Base-by-base conservation (phyloP, 2,888 invertebrate genomes). In the Drosophila mercatorum region DNA sequence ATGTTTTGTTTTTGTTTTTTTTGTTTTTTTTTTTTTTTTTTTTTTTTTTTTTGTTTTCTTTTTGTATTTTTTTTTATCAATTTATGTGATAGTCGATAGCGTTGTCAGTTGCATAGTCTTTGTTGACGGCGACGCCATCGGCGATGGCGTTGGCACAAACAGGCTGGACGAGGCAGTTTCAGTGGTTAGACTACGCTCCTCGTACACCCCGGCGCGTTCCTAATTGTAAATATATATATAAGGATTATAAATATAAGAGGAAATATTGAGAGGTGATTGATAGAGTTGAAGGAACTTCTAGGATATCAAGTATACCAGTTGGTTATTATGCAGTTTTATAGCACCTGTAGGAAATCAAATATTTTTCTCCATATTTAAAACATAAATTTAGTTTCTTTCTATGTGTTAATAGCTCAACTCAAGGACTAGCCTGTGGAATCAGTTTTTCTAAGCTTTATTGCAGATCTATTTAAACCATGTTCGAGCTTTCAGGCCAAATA, bases 121-220 rank as follows among this genome's bases (percentile, higher is more conserved):
- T 51, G 88, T 91, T 34, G 92, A 91, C 34, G 92, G 92, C 56
- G 93, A 93, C 60, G 92, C 91, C 88, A 92, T 91, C 57, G 93
- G 92, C n/a, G 93, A 92, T 52, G 93, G 92, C 47, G 92, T 91
- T 41, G 92, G 88, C 28, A 93, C 91, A 73, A 92, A 92, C 31
- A 93, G 83, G 69, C 92, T 92, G 14, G 93, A 91, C n/a, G 92
- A 92, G 41, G 92, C 91, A 22, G 93, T 92, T 76, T 92, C 92
- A n/a, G 92, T 90, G 52, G 92, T 92, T 38, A 93, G 72, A 72
- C 91, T 92, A 62, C 92, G 91, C 72, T 92, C 92, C 75, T 93
- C 93, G 63, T 92, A 93, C 3, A 92, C 92, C 31, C 86, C 83
- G 17, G 67, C 68, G 11, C 92, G 90, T 66, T 93, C 93, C 92